These are phyloP conservation scores for Conopomorpha cramerella DNA, from an alignment of 1,140 invertebrate genomes.

Conservation along the genomic window DNA sequence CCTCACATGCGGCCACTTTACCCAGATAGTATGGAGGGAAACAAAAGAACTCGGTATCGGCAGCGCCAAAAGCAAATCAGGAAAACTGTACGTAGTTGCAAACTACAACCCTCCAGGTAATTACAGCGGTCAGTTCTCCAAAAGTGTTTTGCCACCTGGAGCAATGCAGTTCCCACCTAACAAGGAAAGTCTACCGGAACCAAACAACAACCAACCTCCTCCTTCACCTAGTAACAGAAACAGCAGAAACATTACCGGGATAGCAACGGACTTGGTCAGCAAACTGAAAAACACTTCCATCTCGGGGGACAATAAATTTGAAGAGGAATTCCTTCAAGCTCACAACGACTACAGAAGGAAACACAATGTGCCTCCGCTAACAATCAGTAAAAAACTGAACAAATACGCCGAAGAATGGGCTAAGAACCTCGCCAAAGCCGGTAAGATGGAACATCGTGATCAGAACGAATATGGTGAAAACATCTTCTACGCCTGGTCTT, in stretches of 20 bases:
- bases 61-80: constrained; percentile 65
- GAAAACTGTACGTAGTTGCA: constrained; percentile 70
- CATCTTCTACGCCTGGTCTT: constrained; percentile 76
- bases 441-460: constrained; percentile 74
- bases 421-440: constrained; percentile 67
- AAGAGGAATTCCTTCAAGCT: constrained; percentile 68
- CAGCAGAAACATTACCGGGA: constrained; percentile 33
- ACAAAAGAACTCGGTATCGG: constrained; percentile 76
- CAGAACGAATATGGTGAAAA: constrained; percentile 82
- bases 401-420: constrained; percentile 85
- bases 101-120: constrained; percentile 87
- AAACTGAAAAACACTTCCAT: constrained; percentile 33
- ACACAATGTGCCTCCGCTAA: constrained; percentile 71
- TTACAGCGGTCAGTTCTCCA: constrained; percentile 70
- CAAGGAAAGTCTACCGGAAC: constrained; percentile 11
- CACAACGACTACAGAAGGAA: constrained; percentile 77
- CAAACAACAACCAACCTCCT: constrained; percentile 22
- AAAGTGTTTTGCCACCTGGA: constrained; percentile 68
- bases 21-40: constrained; percentile 77
- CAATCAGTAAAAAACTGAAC: constrained; percentile 71
- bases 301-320: constrained; percentile 55
- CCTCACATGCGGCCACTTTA: constrained; percentile 69
- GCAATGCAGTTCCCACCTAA: constrained; percentile 27
- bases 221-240: constrained; percentile 28
- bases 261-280: constrained; percentile 33